These are phyloP conservation scores for Xiphophorus birchmanni DNA, from an alignment of 2,797 vertebrate species.

Conservation along the genomic window DNA sequence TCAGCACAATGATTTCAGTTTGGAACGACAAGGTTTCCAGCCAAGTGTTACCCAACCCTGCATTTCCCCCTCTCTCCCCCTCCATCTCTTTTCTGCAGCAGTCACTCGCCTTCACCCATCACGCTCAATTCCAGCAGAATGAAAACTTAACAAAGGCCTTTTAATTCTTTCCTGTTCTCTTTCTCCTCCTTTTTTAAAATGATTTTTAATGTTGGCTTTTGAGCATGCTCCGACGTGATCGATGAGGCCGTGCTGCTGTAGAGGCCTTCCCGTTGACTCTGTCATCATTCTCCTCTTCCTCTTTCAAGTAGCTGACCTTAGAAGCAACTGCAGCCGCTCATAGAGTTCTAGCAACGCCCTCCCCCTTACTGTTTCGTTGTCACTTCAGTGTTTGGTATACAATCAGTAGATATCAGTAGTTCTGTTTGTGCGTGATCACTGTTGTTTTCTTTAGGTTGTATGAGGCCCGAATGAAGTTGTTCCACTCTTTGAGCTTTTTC, in stretches of 20 bases:
- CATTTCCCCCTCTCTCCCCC: conserved; percentile 15
- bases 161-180: conserved; percentile 32
- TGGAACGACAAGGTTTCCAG: conserved; percentile 29
- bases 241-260: conserved; percentile 63
- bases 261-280: conserved; percentile 57
- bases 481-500: background rate
- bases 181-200: conserved; percentile 33
- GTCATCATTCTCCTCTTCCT: conserved; percentile 37
- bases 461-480: conserved; percentile 3
- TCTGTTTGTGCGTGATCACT: conserved; percentile 49
- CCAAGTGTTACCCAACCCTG: conserved; percentile 67
- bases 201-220: conserved; percentile 28
- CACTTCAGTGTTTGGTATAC: conserved; percentile 53
- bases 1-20: conserved; percentile 32
- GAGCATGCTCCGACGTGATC: conserved; percentile 50
- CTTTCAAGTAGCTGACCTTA: conserved; percentile 67
- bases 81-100: conserved; percentile 36
- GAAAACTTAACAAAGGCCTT: conserved; percentile 26
- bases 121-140: conserved; percentile 36
- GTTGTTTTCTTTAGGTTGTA: conserved; percentile 25
- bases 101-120: conserved; percentile 70
- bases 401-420: conserved; percentile 48
- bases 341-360: conserved; percentile 48
- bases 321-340: conserved; percentile 61
- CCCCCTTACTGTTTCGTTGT: conserved; percentile 63